Base-by-base conservation (phyloP, 2,888 invertebrate species). In the Epistrophe eligans region DNA sequence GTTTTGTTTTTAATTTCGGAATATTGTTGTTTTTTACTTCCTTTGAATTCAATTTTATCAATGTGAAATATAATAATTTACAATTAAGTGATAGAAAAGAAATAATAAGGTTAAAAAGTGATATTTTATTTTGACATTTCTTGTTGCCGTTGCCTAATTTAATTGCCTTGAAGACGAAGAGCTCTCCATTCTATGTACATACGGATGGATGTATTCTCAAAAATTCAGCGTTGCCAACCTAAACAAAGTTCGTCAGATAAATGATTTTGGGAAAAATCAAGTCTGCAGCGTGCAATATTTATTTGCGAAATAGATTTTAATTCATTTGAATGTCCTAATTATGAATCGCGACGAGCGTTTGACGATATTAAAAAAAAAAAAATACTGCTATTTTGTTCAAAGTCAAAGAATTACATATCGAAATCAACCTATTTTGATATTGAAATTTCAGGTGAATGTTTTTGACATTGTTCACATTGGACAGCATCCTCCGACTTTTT, bases 121-220 rank as follows among this genome's bases (percentile, higher is more conserved):
- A 60, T 24, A 24, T 24, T 24, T 24, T 77, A 77, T 73, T 83
- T 77, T 83, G 83, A 83, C 77, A 83, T 77, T 60, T 77, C 66
- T 64, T 24, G 35, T 35, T 35, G 11, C 13, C 57, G 52, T 66
- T 66, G 64, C 45, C 72, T 48, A 57, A 62, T 73, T 62, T 48
- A 57, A 62, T 73, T 62, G 73, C 4, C 4, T 4, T 7, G 32
- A 32, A 32, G 32, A 32, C 6, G 0, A 73, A 73, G 62, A 58
- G 17, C 48, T 58, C 64, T 72, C 77, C 67, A 72, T 77, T 66
- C 72, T 62, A 45, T 60, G 72, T 60, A 55, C 55, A 19, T 40
- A 79, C 58, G 9, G 5, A 35, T 38, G 35, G 17, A 77, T 72
- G 40, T 64, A 38, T 64, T 60, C 9, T 60, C 10, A 24, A 13